Evolutionary conservation across 2,113 vertebrate genomes (phyloP).

Genomic region (Oryzias javanicus): DNA sequence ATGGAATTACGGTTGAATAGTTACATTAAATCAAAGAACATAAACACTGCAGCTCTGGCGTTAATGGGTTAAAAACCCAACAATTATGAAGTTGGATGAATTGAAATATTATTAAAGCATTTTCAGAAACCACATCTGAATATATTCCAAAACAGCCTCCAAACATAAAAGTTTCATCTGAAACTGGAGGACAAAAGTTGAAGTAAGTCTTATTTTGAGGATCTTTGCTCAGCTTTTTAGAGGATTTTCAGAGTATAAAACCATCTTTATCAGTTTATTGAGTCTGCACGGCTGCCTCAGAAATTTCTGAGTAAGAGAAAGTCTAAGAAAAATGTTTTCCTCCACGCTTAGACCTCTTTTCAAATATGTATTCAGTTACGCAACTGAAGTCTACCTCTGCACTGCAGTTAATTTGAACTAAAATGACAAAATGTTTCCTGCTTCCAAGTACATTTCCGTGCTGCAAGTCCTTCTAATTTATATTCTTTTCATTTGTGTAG

Average conservation of each 20-base stretch:
- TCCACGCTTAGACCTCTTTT: neutral
- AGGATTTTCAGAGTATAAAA: neutral
- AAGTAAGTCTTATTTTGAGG: too few species aligned
- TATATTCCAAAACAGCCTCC: too few species aligned
- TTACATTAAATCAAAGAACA: too few species aligned
- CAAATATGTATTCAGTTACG: neutral
- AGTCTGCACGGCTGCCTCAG: conserved; percentile 6
- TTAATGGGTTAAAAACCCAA: too few species aligned
- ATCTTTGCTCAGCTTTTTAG: too few species aligned
- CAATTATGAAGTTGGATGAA: too few species aligned
- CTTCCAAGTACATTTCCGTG: neutral
- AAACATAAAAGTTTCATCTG: too few species aligned
- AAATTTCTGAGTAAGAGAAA: neutral
- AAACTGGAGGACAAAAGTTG: too few species aligned
- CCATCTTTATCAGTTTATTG: neutral
- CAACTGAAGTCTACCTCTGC: neutral
- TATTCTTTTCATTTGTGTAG: conserved; percentile 21
- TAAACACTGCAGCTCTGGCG: too few species aligned
- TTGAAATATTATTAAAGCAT: too few species aligned
- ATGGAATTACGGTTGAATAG: too few species aligned
- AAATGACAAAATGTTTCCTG: neutral
- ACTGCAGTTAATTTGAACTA: neutral
- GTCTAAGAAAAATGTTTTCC: neutral
- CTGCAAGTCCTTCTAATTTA: neutral
- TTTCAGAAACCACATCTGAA: too few species aligned